Evolutionary conservation across 2,888 invertebrate species (phyloP).

Genomic region (Drosophila gaucha): DNA sequence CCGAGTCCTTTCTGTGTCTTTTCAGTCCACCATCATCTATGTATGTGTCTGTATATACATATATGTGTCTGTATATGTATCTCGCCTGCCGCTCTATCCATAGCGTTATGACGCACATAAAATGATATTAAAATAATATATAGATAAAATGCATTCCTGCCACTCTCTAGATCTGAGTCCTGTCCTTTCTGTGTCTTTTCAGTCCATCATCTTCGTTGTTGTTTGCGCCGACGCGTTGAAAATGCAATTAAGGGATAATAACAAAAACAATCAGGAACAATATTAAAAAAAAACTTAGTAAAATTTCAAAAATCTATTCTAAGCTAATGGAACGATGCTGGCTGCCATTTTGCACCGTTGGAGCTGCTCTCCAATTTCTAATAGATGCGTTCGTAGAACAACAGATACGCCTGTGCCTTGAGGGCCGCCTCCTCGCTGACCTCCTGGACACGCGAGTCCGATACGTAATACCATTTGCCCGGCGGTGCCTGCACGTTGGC

Average conservation of each 20-base stretch:
- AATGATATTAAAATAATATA: not conserved
- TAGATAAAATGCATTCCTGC: conserved; percentile 19
- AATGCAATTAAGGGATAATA: conserved; percentile 38
- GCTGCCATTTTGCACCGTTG: not conserved
- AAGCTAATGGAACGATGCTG: conserved; percentile 34
- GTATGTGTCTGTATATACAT: not conserved
- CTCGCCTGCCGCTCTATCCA: conserved; percentile 1
- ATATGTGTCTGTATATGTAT: not conserved
- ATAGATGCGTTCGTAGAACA: conserved; percentile 97
- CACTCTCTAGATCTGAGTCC: conserved; percentile 5
- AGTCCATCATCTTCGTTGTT: conserved; percentile 47
- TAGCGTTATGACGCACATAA: not conserved
- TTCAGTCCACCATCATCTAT: conserved; percentile 39
- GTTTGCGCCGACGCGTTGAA: conserved; percentile 20
- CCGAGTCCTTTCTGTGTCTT: not conserved
- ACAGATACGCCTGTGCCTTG: conserved; percentile 95
- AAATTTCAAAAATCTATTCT: conserved; percentile 7
- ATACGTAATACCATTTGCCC: conserved; percentile 97
- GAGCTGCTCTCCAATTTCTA: conserved; percentile 83
- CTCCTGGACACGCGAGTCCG: conserved; percentile 94
- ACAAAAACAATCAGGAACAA: conserved; percentile 16
- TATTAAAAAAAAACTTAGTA: not conserved
- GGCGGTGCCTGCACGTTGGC: conserved; percentile 85
- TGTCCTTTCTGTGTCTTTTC: conserved; percentile 3
- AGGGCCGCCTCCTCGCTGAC: conserved; percentile 92